phyloP scores from a whole-genome alignment of 2,113 vertebrate species.

The Neodontobutis hainanensis region DNA sequence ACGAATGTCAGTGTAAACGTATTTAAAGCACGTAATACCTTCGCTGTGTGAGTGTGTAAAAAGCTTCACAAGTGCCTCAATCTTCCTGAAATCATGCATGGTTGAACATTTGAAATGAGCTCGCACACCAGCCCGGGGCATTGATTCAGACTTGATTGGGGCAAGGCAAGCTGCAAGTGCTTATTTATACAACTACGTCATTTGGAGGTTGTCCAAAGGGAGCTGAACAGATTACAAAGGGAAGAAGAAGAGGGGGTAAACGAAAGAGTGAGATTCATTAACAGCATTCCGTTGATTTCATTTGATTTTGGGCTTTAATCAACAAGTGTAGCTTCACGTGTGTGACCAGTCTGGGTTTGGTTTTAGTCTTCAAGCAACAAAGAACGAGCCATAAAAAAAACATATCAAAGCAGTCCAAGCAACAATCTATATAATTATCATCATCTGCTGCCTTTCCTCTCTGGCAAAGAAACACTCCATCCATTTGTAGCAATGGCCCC shows the following conservation, averaged over 20 bases:
- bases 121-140: slow-evolving; percentile 89
- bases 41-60: slow-evolving; percentile 43
- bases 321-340: slow-evolving; percentile 88
- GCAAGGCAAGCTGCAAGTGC: slow-evolving; percentile 92
- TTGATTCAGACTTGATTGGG: slow-evolving; percentile 95
- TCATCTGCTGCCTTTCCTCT: slow-evolving; percentile 97
- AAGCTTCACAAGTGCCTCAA: slow-evolving; percentile 85
- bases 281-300: slow-evolving; percentile 78
- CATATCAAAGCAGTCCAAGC: slow-evolving; percentile 84
- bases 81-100: slow-evolving; percentile 93
- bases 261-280: slow-evolving; percentile 74
- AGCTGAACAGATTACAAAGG: slow-evolving; percentile 77
- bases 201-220: slow-evolving; percentile 83
- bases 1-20: slow-evolving; percentile 21
- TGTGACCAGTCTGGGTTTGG: slow-evolving; percentile 61
- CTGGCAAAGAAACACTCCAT: slow-evolving; percentile 99
- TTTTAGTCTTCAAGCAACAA: slow-evolving; percentile 71
- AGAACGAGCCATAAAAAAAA: neutral
- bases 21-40: slow-evolving; percentile 57
- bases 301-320: slow-evolving; percentile 77
- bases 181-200: slow-evolving; percentile 90
- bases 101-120: slow-evolving; percentile 98
- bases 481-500: slow-evolving; percentile 98
- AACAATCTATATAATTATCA: slow-evolving; percentile 99
- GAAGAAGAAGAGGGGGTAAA: slow-evolving; percentile 23